phyloP scores from a whole-genome alignment of 2,888 invertebrate species.

The Dorcus hopei region DNA sequence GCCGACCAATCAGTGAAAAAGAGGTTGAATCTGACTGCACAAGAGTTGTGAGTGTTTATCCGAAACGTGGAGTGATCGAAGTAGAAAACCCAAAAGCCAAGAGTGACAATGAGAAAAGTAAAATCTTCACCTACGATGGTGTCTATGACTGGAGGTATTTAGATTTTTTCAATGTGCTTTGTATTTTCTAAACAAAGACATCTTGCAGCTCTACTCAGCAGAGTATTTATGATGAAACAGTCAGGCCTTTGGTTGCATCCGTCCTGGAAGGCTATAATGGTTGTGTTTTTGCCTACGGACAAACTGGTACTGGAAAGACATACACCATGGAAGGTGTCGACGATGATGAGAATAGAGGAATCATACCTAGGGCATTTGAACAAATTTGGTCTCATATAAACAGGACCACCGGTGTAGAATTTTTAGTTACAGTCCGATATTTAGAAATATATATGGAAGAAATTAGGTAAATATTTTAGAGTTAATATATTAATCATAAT shows the following conservation, averaged over 20 bases:
- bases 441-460: slow-evolving; percentile 96
- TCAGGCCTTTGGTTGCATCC: slow-evolving; percentile 89
- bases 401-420: slow-evolving; percentile 88
- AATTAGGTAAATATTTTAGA: slow-evolving; percentile 56
- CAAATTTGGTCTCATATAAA: slow-evolving; percentile 95
- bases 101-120: slow-evolving; percentile 69
- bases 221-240: slow-evolving; percentile 93
- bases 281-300: slow-evolving; percentile 98
- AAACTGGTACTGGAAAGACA: slow-evolving; percentile 93
- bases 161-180: not conserved
- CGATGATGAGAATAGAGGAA: slow-evolving; percentile 56
- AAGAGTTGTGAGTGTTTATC: slow-evolving; percentile 80
- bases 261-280: slow-evolving; percentile 98
- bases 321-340: slow-evolving; percentile 73
- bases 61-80: slow-evolving; percentile 86
- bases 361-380: slow-evolving; percentile 92
- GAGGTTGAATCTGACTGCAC: slow-evolving; percentile 73
- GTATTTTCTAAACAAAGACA: not conserved
- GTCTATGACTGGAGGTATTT: slow-evolving; percentile 82
- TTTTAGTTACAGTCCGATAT: slow-evolving; percentile 93
- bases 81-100: slow-evolving; percentile 79
- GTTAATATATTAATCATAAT: slow-evolving; percentile 2
- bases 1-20: slow-evolving; percentile 89
- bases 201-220: slow-evolving; percentile 74
- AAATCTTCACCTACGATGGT: slow-evolving; percentile 96